These are phyloP conservation scores for Triplophysa yarkandensis DNA, from an alignment of 2,797 vertebrate species.

Conservation along the genomic window DNA sequence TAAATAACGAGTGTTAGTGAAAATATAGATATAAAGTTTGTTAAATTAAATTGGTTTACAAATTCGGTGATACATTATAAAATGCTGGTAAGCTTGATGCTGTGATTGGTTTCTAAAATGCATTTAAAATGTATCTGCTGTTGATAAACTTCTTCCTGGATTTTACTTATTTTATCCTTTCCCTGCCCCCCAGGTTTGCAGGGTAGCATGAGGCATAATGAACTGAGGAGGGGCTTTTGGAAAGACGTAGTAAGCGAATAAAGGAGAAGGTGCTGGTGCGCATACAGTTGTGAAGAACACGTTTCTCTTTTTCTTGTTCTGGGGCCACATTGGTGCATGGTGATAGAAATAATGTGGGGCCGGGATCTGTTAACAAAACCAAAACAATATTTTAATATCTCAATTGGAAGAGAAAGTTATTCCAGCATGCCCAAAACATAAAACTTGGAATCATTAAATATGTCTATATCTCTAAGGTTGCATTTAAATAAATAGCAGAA, in stretches of 20 bases:
- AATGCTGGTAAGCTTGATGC: not conserved
- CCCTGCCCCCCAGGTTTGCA: slow-evolving; percentile 71
- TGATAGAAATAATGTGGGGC: slow-evolving; percentile 74
- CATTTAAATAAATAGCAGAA: not conserved
- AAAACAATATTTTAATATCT: slow-evolving; percentile 5
- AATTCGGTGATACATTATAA: not conserved
- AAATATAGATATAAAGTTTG: not conserved
- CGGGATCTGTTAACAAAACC: slow-evolving; percentile 60
- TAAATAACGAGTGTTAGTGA: not conserved
- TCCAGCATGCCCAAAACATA: not conserved
- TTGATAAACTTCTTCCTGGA: not conserved
- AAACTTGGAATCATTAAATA: too few species aligned
- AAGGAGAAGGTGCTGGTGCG: slow-evolving; percentile 63
- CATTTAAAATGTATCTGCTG: not conserved
- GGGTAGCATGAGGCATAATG: slow-evolving; percentile 73
- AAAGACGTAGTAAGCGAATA: slow-evolving; percentile 75
- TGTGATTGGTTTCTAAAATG: not conserved
- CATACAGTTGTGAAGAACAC: slow-evolving; percentile 73
- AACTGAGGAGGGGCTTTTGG: slow-evolving; percentile 73
- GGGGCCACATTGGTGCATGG: slow-evolving; percentile 71
- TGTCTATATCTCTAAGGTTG: too few species aligned
- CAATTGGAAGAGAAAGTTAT: not conserved
- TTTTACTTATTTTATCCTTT: slow-evolving; percentile 53
- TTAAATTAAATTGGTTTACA: not conserved
- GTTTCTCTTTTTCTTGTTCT: slow-evolving; percentile 68